A percentile compares a stretch with the other conserved stretches of the same genome.
phyloP scores from a whole-genome alignment of 2,113 vertebrate species.

The Corythaeola cristata region DNA sequence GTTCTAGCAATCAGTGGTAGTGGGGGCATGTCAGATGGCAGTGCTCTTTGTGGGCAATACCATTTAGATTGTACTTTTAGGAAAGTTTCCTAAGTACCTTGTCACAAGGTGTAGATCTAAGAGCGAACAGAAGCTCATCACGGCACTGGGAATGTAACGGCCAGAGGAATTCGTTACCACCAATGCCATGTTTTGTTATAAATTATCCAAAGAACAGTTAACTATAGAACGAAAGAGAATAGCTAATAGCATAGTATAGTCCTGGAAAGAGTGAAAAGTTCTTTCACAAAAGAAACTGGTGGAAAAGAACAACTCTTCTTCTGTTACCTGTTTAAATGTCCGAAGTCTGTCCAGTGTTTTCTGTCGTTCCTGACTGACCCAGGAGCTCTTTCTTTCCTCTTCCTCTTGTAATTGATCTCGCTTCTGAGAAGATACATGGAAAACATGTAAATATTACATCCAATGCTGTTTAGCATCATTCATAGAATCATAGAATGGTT shows the following conservation, averaged over 20 bases:
- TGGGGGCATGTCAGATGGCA: background rate
- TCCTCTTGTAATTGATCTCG: constrained; percentile 84
- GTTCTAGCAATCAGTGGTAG: background rate
- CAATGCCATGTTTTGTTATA: background rate
- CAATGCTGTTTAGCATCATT: too few species aligned
- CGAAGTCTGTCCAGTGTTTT: constrained; percentile 92
- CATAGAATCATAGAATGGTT: too few species aligned
- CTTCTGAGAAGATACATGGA: constrained; percentile 64
- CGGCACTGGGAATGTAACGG: background rate
- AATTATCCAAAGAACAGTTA: background rate
- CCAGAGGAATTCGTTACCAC: background rate
- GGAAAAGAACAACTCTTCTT: background rate
- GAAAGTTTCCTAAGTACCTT: background rate
- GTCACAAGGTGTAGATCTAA: background rate
- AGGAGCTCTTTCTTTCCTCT: constrained; percentile 83
- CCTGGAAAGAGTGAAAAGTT: background rate
- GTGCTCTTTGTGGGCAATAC: background rate
- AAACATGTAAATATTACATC: background rate
- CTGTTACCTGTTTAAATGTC: constrained; percentile 90
- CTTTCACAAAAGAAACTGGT: background rate
- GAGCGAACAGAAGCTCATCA: background rate
- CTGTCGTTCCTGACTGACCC: constrained; percentile 92
- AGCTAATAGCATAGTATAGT: background rate
- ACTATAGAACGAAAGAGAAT: background rate
- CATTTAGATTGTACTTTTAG: background rate